Base-by-base conservation (phyloP, 2,888 invertebrate species). In the Synanthedon myopaeformis region DNA sequence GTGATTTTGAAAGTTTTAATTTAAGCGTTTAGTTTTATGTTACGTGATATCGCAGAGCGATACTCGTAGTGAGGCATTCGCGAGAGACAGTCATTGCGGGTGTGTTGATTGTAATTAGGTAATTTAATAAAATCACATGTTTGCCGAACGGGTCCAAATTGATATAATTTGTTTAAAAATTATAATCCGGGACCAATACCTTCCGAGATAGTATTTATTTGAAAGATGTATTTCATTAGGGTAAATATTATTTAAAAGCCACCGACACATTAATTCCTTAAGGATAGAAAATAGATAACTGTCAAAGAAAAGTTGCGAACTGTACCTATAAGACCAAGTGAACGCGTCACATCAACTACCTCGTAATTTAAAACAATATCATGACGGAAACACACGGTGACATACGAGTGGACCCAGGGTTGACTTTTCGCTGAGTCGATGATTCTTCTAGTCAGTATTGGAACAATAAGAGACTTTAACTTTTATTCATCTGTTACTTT, bases 151-250 rank as follows among this genome's bases (percentile, higher is more conserved):
- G 86, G 87, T 85, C 87, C 84, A 84, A 82, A 76, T 74, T 76
- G 66, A 82, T 87, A 84, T 88, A 87, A 88, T 88, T 88, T 88
- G 88, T 88, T 88, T 88, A 88, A 88, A 87, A 88, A 88, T 88
- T 88, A 88, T 88, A 86, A 84, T 74, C 74, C 73, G 88, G 88
- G 88, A 87, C 87, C 88, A 85, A 84, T 78, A 85, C 79, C 84
- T 86, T 88, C 85, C 83, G 82, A 80, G 76, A 84, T 88, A 87
- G 88, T 89, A 87, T 85, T 88, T 89, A 89, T 89, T 88, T 86
- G 76, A 83, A 82, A 82, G 73, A 80, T 82, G 78, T 85, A 83
- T 84, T 81, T 87, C 82, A 80, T 85, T 85, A 87, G 81, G 76
- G 69, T 86, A 84, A 87, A 84, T 83, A 73, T 78, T 83, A 82